Conservation (phyloP, 2,113 vertebrate genomes). For the Osmerus eperlanus region DNA sequence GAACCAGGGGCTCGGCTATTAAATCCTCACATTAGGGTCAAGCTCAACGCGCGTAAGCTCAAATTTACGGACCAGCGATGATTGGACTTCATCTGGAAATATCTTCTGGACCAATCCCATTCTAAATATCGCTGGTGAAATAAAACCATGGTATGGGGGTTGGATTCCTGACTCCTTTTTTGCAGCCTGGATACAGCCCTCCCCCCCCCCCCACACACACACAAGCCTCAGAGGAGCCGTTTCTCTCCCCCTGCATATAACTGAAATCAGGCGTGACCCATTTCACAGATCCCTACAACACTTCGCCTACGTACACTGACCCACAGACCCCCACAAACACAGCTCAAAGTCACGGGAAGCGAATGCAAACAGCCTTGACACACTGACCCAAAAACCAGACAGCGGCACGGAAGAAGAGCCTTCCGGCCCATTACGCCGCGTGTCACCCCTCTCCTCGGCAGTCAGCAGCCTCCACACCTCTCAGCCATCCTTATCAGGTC, state of each 20-base stretch:
- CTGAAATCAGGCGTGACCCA: slow-evolving; percentile 33
- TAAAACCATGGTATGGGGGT: not conserved
- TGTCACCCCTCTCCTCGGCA: not conserved
- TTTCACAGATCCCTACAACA: slow-evolving; percentile 19
- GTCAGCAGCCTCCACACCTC: not conserved
- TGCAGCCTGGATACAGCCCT: not conserved
- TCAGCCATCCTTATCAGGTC: not conserved
- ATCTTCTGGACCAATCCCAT: slow-evolving; percentile 8
- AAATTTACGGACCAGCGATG: slow-evolving; percentile 1
- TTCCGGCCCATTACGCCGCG: not conserved
- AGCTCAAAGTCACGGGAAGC: not conserved
- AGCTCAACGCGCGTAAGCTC: not conserved
- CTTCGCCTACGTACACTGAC: not conserved
- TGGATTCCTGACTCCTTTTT: slow-evolving; percentile 13
- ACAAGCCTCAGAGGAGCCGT: slow-evolving; percentile 9
- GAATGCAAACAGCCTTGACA: not conserved
- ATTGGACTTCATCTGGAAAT: not conserved
- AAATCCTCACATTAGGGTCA: slow-evolving; percentile 13
- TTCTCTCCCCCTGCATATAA: slow-evolving; percentile 32
- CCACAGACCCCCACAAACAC: no score
- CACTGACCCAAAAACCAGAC: not conserved
- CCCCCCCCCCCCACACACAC: no score
- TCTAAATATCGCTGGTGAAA: slow-evolving; percentile 1
- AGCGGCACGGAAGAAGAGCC: not conserved
- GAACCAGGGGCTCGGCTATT: slow-evolving; percentile 15